A percentile compares a stretch with the other conserved stretches of the same genome.
These are phyloP conservation scores for Lepidocyrtoides sp. DNA, from an alignment of 2,888 invertebrate genomes.

Conservation along the genomic window DNA sequence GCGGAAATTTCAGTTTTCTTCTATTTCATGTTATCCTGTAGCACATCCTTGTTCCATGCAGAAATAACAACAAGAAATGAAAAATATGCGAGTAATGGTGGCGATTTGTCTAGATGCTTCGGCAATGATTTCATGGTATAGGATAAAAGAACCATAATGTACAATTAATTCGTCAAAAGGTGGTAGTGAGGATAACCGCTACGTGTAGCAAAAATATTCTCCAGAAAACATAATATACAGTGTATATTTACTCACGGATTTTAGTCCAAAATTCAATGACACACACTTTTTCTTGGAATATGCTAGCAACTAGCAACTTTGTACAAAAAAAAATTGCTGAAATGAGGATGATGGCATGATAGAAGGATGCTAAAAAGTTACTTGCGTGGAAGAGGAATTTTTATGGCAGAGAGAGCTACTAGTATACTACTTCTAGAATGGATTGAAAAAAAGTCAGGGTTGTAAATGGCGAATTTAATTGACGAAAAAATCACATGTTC, in stretches of 20 bases:
- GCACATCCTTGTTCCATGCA: not conserved
- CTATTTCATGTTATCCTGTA: constrained; percentile 8
- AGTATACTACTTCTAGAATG: not conserved
- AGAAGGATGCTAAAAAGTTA: not conserved
- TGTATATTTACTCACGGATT: too few relatives aligned
- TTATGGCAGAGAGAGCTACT: not conserved
- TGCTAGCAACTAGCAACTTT: too few relatives aligned
- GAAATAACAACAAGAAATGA: not conserved
- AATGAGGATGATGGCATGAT: not conserved
- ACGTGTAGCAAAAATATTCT: too few relatives aligned
- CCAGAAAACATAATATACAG: too few relatives aligned
- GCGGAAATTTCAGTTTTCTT: not conserved
- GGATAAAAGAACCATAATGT: too few relatives aligned
- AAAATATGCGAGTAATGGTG: constrained; percentile 33
- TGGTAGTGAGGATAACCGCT: too few relatives aligned
- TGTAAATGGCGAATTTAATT: not conserved
- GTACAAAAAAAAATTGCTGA: too few relatives aligned
- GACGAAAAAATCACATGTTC: not conserved
- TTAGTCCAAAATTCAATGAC: too few relatives aligned
- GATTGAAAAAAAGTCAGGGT: not conserved
- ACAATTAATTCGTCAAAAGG: too few relatives aligned
- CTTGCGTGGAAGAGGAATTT: not conserved
- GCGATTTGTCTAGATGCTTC: too few relatives aligned
- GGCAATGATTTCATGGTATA: too few relatives aligned
- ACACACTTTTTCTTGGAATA: too few relatives aligned